Base-by-base conservation (phyloP, 2,113 vertebrate genomes). In the Aspiorhynchus laticeps region DNA sequence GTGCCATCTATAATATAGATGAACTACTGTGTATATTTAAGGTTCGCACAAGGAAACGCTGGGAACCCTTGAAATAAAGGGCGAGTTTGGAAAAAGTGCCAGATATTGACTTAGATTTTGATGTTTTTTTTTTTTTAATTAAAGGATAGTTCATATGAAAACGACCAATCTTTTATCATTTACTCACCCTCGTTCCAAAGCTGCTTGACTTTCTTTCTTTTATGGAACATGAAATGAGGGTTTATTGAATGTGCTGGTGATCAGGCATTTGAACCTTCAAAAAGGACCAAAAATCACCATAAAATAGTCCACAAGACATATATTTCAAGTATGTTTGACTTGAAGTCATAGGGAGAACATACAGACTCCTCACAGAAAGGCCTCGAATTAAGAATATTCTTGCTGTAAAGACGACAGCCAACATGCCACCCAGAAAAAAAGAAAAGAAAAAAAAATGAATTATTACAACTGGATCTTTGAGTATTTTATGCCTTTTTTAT, bases 1-100 rank as follows among this genome's bases (percentile, higher is more conserved):
- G 59, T 89, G 63, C 28, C 80, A 67, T 83, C 43, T 71, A n/a
- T 33, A 51, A 71, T 48, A 33, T 33, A 78, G 81, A 83, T 19
- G 19, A 71, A 28, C 65, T 48, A 17, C 33, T 46, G 80, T 65
- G 14, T 43, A 31, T 48, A 46, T 65, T 43, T 63, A 56, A 79
- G 51, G 48, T 33, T 59, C 31, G 24, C 12, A 14, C 26, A 31
- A 53, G 46, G 48, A 28, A 53, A 48, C 24, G 10, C 26, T 33
- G 5, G 28, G 15, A 17, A 38, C 21, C 5, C 33, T n/a, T 79
- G 51, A 31, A 59, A 59, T 33, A 15, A 38, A 56, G 19, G 6
- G 4, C 21, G 15, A 4, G 19, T 19, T 36, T 56, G 46, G 28
- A 79, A 19, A 19, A 3, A 36, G 51, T 36, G 28, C 10, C 19